phyloP scores from a whole-genome alignment of 2,888 invertebrate genomes.

The Encarsia formosa region DNA sequence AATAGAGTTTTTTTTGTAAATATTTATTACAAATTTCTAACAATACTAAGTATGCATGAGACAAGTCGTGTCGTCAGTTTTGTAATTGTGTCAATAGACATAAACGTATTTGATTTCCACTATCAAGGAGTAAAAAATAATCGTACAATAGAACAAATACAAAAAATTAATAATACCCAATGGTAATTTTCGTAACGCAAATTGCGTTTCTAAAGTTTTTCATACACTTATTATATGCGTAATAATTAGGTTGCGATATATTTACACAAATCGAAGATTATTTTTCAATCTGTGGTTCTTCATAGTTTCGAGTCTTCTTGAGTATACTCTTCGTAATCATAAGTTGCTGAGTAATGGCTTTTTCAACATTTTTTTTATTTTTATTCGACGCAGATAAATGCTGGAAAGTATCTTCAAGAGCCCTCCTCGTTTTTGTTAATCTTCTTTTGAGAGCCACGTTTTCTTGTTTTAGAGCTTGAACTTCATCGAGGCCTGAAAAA shows the following conservation, averaged over 20 bases:
- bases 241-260: conserved; percentile 1
- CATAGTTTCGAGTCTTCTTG: conserved; percentile 48
- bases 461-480: conserved; percentile 59
- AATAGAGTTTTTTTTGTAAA: conserved; percentile 27
- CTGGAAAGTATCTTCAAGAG: conserved; percentile 72
- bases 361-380: conserved; percentile 76
- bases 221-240: conserved; percentile 4
- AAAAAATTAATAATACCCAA: conserved; percentile 26
- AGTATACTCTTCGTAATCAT: conserved; percentile 46
- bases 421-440: conserved; percentile 66
- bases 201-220: conserved; percentile 6
- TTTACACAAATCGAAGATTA: conserved; percentile 21
- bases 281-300: conserved; percentile 43
- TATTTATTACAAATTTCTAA: conserved; percentile 14
- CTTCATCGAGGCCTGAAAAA: conserved; percentile 45
- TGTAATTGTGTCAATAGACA: conserved; percentile 15
- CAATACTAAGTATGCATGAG: conserved; percentile 12
- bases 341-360: conserved; percentile 60
- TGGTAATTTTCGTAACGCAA: conserved; percentile 21
- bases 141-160: conserved; percentile 15
- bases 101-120: neutral
- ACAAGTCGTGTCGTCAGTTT: conserved; percentile 16
- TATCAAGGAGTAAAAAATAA: neutral
- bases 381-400: conserved; percentile 74
- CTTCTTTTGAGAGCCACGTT: conserved; percentile 69